Evolutionary conservation across 2,113 vertebrate species (phyloP).

Genomic region (Nerophis lumbriciformis): DNA sequence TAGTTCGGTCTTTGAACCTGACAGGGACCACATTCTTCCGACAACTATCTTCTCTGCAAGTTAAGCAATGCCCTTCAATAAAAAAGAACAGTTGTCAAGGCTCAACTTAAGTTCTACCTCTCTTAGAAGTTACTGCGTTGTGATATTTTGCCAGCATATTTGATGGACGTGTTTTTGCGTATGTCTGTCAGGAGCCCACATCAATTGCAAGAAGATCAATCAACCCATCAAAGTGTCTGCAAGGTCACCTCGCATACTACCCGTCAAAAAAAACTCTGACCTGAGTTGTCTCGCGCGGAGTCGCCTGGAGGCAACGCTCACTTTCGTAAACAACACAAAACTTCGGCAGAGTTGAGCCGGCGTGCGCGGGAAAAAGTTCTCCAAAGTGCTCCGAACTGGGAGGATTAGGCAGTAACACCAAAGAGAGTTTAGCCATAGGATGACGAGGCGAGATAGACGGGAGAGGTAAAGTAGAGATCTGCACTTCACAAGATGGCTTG

Average conservation of each 20-base stretch:
- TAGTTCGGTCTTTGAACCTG: too few species aligned
- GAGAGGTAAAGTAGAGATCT: slow-evolving; percentile 44
- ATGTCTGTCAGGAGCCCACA: slow-evolving; percentile 18
- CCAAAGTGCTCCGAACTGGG: slow-evolving; percentile 16
- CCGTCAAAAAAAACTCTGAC: slow-evolving; percentile 36
- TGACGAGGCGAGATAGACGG: slow-evolving; percentile 36
- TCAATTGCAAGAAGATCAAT: slow-evolving; percentile 21
- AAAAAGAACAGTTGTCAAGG: neutral
- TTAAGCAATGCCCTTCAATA: neutral
- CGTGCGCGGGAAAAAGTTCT: slow-evolving; percentile 6
- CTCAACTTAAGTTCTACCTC: neutral
- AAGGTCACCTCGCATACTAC: slow-evolving; percentile 17
- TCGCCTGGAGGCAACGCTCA: slow-evolving; percentile 30
- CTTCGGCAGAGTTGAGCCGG: slow-evolving; percentile 23
- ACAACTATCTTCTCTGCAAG: neutral
- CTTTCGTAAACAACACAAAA: slow-evolving; percentile 33
- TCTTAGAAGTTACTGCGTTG: neutral
- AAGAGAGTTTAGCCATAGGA: slow-evolving; percentile 31
- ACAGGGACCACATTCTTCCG: too few species aligned
- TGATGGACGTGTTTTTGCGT: neutral
- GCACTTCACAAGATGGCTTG: slow-evolving; percentile 46
- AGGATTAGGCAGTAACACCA: slow-evolving; percentile 30
- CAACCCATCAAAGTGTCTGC: neutral
- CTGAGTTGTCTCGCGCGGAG: slow-evolving; percentile 25
- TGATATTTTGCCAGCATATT: slow-evolving; percentile 21